A percentile compares a stretch with the other conserved stretches of the same genome.
phyloP scores from a whole-genome alignment of 2,888 invertebrate genomes.

The Arrhopalites spinosus region DNA sequence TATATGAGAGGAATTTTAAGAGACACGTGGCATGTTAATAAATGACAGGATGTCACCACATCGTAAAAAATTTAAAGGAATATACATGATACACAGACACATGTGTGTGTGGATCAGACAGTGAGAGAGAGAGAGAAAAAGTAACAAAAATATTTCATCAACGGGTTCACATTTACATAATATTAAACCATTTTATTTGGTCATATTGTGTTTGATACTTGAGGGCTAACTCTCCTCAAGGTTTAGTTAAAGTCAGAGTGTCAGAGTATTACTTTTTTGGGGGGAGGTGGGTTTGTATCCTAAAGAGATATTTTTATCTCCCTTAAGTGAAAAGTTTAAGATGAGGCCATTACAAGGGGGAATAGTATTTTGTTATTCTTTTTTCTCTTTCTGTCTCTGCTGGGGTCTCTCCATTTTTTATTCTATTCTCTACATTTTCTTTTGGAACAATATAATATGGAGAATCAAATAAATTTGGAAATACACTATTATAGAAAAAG shows the following conservation, averaged over 20 bases:
- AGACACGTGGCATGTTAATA: not conserved
- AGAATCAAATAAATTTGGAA: slow-evolving; percentile 20
- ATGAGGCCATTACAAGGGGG: too few relatives aligned
- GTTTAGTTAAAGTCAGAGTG: too few relatives aligned
- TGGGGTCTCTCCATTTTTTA: not conserved
- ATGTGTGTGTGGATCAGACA: not conserved
- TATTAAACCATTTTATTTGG: too few relatives aligned
- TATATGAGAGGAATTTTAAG: not conserved
- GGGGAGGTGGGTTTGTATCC: too few relatives aligned
- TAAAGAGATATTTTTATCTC: too few relatives aligned
- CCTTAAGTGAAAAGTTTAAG: too few relatives aligned
- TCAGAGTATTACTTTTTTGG: too few relatives aligned
- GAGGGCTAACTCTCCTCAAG: too few relatives aligned
- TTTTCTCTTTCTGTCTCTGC: not conserved
- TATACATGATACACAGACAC: not conserved
- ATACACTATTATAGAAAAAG: not conserved
- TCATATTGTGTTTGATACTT: too few relatives aligned
- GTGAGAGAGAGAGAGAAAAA: slow-evolving; percentile 1
- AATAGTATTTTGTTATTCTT: not conserved
- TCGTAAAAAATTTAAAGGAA: not conserved
- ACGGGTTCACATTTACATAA: not conserved
- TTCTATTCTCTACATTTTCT: not conserved
- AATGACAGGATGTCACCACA: not conserved
- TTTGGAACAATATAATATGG: not conserved
- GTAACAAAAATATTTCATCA: too few relatives aligned